Percentiles rank a stretch among this genome's conserved stretches.
These are phyloP conservation scores for Damaliscus lunatus DNA, from an alignment of 2,113 vertebrate species.

Conservation along the genomic window DNA sequence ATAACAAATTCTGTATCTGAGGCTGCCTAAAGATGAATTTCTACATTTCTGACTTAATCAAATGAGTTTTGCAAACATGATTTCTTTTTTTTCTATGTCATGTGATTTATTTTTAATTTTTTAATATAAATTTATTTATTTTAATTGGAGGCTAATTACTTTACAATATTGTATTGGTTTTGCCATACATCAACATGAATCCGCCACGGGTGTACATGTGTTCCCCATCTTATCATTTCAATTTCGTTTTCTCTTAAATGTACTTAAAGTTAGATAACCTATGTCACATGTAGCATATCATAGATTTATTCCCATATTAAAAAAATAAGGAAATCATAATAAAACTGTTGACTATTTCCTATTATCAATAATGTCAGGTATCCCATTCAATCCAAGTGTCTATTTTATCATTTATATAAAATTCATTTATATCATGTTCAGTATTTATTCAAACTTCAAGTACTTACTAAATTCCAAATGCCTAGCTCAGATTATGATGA, in stretches of 20 bases:
- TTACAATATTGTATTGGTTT: too few relatives aligned
- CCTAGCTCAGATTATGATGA: neutral
- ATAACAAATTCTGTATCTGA: neutral
- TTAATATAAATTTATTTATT: too few relatives aligned
- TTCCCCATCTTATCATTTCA: neutral
- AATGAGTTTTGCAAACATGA: neutral
- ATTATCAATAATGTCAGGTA: neutral
- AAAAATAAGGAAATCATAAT: neutral
- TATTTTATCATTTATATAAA: neutral
- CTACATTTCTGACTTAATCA: neutral
- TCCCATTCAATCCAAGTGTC: neutral
- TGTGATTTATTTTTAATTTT: too few relatives aligned
- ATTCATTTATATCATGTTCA: neutral
- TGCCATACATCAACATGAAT: too few relatives aligned
- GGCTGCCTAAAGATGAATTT: neutral
- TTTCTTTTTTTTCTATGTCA: neutral
- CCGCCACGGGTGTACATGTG: too few relatives aligned
- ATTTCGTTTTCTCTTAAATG: constrained; percentile 27
- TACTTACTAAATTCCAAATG: neutral
- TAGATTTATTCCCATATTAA: neutral
- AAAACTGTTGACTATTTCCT: neutral
- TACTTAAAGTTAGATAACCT: neutral
- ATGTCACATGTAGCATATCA: neutral
- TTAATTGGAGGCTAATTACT: too few relatives aligned
- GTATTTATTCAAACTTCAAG: neutral